phyloP scores from a whole-genome alignment of 2,797 vertebrate genomes.

The Moxostoma hubbsi region DNA sequence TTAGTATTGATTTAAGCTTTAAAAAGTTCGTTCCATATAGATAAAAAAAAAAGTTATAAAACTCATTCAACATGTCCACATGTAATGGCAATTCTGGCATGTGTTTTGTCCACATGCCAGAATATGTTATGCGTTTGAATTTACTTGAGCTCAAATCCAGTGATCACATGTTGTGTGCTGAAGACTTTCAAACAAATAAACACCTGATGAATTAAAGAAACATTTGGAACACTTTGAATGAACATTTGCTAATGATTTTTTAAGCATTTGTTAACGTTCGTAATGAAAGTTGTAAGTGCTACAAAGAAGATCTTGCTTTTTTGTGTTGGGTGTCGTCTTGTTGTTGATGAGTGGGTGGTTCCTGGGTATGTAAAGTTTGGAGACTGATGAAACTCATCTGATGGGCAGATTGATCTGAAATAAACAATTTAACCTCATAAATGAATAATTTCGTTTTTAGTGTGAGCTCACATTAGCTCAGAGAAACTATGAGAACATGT shows the following conservation, averaged over 20 bases:
- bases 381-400: not conserved
- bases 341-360: too few relatives aligned
- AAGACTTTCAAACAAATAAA: not conserved
- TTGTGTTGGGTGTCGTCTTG: too few relatives aligned
- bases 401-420: not conserved
- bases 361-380: not conserved
- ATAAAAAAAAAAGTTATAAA: not conserved
- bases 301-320: too few relatives aligned
- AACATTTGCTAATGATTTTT: too few relatives aligned
- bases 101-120: too few relatives aligned
- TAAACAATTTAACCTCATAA: not conserved
- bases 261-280: too few relatives aligned
- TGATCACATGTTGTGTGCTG: slow-evolving; percentile 5
- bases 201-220: slow-evolving; percentile 2
- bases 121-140: not conserved
- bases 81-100: too few relatives aligned
- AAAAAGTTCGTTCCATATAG: not conserved
- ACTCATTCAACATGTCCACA: not conserved
- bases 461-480: slow-evolving; percentile 60
- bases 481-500: slow-evolving; percentile 76
- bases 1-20: slow-evolving; percentile 8
- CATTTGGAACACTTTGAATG: too few relatives aligned
- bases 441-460: not conserved
- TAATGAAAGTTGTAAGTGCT: too few relatives aligned
- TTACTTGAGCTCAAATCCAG: slow-evolving; percentile 3